A percentile compares a stretch with the other conserved stretches of the same genome.
Conservation (phyloP, 2,797 vertebrate species). For the Bovichtus variegatus region DNA sequence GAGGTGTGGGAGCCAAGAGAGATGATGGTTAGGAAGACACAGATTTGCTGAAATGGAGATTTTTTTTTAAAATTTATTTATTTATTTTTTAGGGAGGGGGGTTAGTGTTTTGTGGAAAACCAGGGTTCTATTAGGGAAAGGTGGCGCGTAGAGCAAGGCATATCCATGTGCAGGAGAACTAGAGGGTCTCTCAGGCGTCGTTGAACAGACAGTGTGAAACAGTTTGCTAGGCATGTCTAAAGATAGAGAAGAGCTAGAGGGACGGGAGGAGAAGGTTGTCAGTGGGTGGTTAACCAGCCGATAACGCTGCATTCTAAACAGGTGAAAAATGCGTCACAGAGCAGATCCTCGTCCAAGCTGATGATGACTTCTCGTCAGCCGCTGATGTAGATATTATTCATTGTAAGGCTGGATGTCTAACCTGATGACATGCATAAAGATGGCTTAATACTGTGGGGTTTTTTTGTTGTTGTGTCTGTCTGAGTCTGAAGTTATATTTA, state of each 20-base stretch:
- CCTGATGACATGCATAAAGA: slow-evolving; percentile 38
- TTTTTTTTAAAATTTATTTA: too few relatives aligned
- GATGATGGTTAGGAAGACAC: slow-evolving; percentile 47
- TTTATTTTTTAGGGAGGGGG: neutral
- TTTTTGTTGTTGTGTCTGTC: slow-evolving; percentile 22
- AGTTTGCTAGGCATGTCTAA: slow-evolving; percentile 72
- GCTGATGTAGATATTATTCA: slow-evolving; percentile 38
- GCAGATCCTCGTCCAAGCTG: slow-evolving; percentile 36
- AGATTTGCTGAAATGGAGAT: slow-evolving; percentile 62
- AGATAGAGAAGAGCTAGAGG: slow-evolving; percentile 67
- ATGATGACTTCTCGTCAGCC: slow-evolving; percentile 42
- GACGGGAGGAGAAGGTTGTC: slow-evolving; percentile 49
- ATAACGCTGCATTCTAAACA: slow-evolving; percentile 71
- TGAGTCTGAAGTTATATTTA: slow-evolving; percentile 7
- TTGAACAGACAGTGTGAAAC: slow-evolving; percentile 69
- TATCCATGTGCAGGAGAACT: slow-evolving; percentile 44
- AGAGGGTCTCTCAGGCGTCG: slow-evolving; percentile 44
- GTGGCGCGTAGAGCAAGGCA: slow-evolving; percentile 62
- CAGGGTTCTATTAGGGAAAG: slow-evolving; percentile 55
- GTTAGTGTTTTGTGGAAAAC: slow-evolving; percentile 51
- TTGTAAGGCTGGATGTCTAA: slow-evolving; percentile 4
- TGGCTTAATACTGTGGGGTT: neutral
- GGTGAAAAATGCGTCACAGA: slow-evolving; percentile 70
- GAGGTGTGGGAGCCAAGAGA: slow-evolving; percentile 26
- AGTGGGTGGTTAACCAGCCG: slow-evolving; percentile 70